phyloP scores from a whole-genome alignment of 2,113 vertebrate genomes.

The Vulpes vulpes region DNA sequence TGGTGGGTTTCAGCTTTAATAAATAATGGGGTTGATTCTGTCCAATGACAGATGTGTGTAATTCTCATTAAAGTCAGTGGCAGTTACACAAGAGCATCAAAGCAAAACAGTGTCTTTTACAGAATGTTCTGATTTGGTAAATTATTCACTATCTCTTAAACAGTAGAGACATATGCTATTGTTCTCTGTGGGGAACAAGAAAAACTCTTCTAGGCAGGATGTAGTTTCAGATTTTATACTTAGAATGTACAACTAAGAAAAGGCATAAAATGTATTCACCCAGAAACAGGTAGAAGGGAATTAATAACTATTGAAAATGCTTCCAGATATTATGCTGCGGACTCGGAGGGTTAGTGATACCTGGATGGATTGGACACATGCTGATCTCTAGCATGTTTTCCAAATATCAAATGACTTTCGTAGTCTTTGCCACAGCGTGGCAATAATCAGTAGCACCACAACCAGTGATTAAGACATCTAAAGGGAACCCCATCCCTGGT shows the following conservation, averaged over 20 bases:
- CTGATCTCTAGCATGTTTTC: neutral
- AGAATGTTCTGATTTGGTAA: constrained; percentile 77
- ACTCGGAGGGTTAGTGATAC: neutral
- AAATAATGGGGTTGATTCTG: constrained; percentile 79
- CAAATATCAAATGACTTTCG: neutral
- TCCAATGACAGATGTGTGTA: constrained; percentile 78
- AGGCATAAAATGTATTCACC: neutral
- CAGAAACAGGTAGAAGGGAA: neutral
- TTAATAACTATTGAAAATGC: neutral
- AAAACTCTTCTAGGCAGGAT: constrained; percentile 15
- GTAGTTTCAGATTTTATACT: constrained; percentile 29
- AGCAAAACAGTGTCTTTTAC: constrained; percentile 73
- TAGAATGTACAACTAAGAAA: neutral
- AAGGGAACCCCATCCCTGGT: neutral
- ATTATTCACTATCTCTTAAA: constrained; percentile 72
- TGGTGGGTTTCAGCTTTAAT: constrained; percentile 80
- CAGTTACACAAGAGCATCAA: constrained; percentile 74
- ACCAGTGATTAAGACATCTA: neutral
- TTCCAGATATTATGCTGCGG: neutral
- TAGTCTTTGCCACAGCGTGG: neutral
- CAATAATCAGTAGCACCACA: neutral
- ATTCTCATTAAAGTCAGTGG: constrained; percentile 77
- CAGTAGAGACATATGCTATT: constrained; percentile 68
- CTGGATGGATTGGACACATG: neutral
- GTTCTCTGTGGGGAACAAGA: constrained; percentile 58